Conservation (phyloP, 2,113 vertebrate genomes). For the Scophthalmus maximus region DNA sequence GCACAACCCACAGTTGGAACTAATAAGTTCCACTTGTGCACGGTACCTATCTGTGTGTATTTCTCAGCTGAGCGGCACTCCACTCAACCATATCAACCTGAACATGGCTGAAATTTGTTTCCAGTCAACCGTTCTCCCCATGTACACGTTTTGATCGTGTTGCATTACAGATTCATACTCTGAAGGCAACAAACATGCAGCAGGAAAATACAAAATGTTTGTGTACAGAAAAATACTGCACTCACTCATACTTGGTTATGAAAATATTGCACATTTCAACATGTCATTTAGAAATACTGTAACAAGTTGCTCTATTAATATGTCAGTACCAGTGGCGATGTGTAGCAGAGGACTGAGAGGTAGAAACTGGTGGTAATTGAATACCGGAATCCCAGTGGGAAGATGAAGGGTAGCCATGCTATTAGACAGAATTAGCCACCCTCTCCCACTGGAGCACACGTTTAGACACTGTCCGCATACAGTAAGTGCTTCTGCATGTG, state of each 20-base stretch:
- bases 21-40: constrained; percentile 49
- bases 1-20: constrained; percentile 48
- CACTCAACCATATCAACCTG: constrained; percentile 49
- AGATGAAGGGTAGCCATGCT: constrained; percentile 76
- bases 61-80: constrained; percentile 56
- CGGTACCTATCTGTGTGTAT: constrained; percentile 48
- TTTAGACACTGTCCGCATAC: constrained; percentile 55
- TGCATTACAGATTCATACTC: constrained; percentile 6
- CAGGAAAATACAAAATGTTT: too few species aligned
- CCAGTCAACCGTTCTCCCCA: constrained; percentile 34
- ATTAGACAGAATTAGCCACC: constrained; percentile 80
- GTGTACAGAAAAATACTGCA: constrained; percentile 20
- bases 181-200: constrained; percentile 7
- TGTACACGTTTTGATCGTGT: neutral
- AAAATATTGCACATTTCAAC: constrained; percentile 17
- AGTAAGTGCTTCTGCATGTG: constrained; percentile 30
- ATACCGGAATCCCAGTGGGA: constrained; percentile 71
- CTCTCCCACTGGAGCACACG: constrained; percentile 69
- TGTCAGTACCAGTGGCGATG: constrained; percentile 60
- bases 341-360: constrained; percentile 62
- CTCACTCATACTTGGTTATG: constrained; percentile 11
- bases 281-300: constrained; percentile 36
- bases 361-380: constrained; percentile 78
- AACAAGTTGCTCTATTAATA: constrained; percentile 72
- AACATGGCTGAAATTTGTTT: constrained; percentile 58